Base-by-base conservation (phyloP, 2,797 vertebrate genomes). In the Tapirus indicus region DNA sequence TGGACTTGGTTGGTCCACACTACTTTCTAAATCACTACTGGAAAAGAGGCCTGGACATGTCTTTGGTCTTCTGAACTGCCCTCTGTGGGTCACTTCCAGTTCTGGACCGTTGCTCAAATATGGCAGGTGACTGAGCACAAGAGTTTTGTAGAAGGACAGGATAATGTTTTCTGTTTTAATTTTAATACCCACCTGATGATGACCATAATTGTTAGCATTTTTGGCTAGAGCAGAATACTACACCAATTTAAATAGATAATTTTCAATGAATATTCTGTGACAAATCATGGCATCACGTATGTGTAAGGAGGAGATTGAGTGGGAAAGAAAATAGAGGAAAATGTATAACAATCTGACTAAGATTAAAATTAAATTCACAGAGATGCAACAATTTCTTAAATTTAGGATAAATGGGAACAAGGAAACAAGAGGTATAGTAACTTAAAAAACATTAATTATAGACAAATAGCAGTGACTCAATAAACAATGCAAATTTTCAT, bases 351-450 rank as follows among this genome's bases (percentile, higher is more conserved):
- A 79, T 49, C 38, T 79, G 78, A 84, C 13, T 74, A 49, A 49
- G 17, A 90, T 69, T 93, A 93, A 96, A 96, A 94, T 86, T 52
- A 89, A 95, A 91, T 78, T 90, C 49, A 91, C 10, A 93, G 49
- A 93, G 97, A 97, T 77, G 47, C 7, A 56, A 32, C 41, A 94
- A 78, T 68, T 89, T 41, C 74, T 94, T 93, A 87, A 78, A 84
- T 86, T 83, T 66, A 71, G 69, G 84, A 94, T 38, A 93, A 79
- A 80, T 92, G 18, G 77, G 23, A 84, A 87, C 16, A 82, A 88
- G 68, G 29, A 88, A 89, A 66, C 21, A 88, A 88, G 3, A 60
- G 4, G 77, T 79, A 96, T 2, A 82, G 32, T 71, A 87, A 88
- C 64, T 62, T 78, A 68, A 86, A 90, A 89, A 66, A 77, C 2